phyloP scores from a whole-genome alignment of 2,113 vertebrate species.

The Triplophysa siluroides region DNA sequence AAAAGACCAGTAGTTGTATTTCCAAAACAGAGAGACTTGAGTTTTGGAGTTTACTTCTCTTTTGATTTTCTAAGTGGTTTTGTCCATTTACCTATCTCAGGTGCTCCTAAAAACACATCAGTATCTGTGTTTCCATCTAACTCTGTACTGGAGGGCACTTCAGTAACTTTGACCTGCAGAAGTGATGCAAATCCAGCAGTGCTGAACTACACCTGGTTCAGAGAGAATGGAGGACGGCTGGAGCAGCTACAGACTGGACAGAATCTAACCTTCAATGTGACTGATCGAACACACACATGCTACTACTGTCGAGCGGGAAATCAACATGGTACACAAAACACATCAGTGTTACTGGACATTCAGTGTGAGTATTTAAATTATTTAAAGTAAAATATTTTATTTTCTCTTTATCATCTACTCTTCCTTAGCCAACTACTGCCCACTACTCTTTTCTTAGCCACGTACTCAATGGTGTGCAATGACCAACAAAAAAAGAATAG shows the following conservation, averaged over 20 bases:
- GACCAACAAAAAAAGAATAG: no score
- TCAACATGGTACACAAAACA: not conserved
- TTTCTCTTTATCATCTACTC: no score
- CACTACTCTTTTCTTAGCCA: no score
- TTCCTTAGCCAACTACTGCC: no score
- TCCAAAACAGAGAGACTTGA: not conserved
- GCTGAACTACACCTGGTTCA: conserved; percentile 69
- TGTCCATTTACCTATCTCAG: conserved; percentile 42
- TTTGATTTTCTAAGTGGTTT: no score
- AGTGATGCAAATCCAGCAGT: conserved; percentile 62
- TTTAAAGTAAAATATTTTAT: no score
- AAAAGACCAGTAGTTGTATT: no score
- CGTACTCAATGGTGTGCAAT: no score
- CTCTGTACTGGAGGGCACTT: conserved; percentile 56
- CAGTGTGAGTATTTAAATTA: conserved; percentile 47
- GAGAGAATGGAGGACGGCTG: conserved; percentile 48
- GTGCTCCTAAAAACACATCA: conserved; percentile 65
- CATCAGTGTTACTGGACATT: conserved; percentile 51
- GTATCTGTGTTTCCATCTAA: conserved; percentile 54
- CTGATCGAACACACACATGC: not conserved
- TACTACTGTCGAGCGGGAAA: not conserved
- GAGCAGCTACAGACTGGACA: conserved; percentile 46
- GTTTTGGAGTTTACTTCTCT: no score
- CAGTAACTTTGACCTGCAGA: conserved; percentile 66
- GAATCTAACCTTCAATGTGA: conserved; percentile 53